Percentiles rank a stretch among this genome's conserved stretches.
Evolutionary conservation across 1,140 invertebrate species (phyloP).

Genomic region (Uloborus diversus): DNA sequence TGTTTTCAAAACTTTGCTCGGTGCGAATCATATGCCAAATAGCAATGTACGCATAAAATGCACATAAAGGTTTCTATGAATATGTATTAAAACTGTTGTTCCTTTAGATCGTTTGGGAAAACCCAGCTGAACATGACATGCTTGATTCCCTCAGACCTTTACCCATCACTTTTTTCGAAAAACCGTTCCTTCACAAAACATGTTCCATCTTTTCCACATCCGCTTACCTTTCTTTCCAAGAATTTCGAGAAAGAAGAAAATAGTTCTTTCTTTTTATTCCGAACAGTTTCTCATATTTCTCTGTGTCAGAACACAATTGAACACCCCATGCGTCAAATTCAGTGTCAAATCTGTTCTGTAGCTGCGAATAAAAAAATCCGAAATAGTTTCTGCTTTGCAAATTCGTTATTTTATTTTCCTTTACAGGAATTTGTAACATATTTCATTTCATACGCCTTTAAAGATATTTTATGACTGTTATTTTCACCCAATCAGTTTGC

Average conservation of each 20-base stretch:
- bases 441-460: too few relatives aligned
- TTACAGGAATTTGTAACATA: too few relatives aligned
- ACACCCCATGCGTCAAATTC: slow-evolving; percentile 51
- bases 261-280: slow-evolving; percentile 12
- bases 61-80: too few relatives aligned
- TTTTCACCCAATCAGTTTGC: too few relatives aligned
- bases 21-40: too few relatives aligned
- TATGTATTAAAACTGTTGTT: background rate
- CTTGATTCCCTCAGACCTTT: slow-evolving; percentile 18
- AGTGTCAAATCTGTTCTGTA: slow-evolving; percentile 25
- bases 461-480: too few relatives aligned
- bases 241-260: too few relatives aligned
- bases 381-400: too few relatives aligned
- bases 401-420: too few relatives aligned
- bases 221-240: background rate
- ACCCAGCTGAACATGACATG: slow-evolving; percentile 31
- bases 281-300: slow-evolving; percentile 27
- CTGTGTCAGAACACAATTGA: slow-evolving; percentile 31
- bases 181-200: background rate
- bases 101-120: background rate
- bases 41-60: too few relatives aligned
- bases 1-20: too few relatives aligned
- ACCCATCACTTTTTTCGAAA: slow-evolving; percentile 10
- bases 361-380: too few relatives aligned
- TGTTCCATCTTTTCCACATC: slow-evolving; percentile 14